Base-by-base conservation (phyloP, 2,113 vertebrate species). In the Myxocyprinus asiaticus region DNA sequence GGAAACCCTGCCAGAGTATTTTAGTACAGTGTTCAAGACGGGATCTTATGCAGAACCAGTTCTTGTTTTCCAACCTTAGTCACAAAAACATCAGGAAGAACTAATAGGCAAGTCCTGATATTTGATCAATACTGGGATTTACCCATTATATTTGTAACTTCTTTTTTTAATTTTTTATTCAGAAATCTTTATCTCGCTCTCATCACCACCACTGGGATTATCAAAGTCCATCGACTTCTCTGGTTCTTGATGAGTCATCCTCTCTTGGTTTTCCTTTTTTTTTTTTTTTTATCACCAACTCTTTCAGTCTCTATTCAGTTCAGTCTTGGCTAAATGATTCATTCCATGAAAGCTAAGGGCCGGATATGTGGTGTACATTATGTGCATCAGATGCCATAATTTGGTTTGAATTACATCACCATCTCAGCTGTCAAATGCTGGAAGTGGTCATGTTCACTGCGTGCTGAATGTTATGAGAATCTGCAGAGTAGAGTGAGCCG, bases 351-450 rank as follows among this genome's bases (percentile, higher is more conserved):
- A 50, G 78, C n/a, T 14, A 64, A 77, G 67, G 63, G 50, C 59
- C 50, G 43, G 50, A 68, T 45, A 67, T 80, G 22, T 33, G 22
- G 22, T 33, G 22, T 33, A 33, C 22, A 33, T 1, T 33, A 33
- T 33, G 71, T 83, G 82, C 59, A 81, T 77, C 76, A 80, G 68
- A 74, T 74, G 74, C 53, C 74, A 47, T 80, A 65, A 73, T 80
- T 81, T 51, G 72, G 83, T 79, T 74, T 79, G 80, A 14, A 64
- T 67, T 72, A 67, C 67, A 67, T 7, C 47, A 73, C 67, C 64
- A 78, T 42, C 77, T 80, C 77, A 75, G 81, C 75, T 75, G 71
- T 73, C 58, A n/a, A 50, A 45, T 59, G 61, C 62, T 61, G 22
- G 45, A 63, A 64, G 47, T 51, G 48, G 67, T 59, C 55, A 58